A percentile compares a stretch with the other conserved stretches of the same genome.
Conservation (phyloP, 2,113 vertebrate species). For the Oxyruncus cristatus region DNA sequence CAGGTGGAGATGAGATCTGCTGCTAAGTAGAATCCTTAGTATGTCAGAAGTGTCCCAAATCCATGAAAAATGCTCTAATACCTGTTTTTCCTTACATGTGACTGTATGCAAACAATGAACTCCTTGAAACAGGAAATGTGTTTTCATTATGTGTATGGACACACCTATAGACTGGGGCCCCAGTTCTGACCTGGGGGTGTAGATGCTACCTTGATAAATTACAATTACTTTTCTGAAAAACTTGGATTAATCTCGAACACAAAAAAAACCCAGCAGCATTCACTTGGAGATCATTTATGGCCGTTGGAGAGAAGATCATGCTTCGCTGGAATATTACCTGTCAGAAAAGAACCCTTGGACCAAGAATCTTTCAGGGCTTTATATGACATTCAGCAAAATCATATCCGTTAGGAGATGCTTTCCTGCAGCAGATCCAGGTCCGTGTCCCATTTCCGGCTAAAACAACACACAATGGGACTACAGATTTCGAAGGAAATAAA, state of each 20-base stretch:
- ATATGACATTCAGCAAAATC: conserved; percentile 44
- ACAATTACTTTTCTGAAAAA: background rate
- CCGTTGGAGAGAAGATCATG: background rate
- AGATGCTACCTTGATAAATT: conserved; percentile 43
- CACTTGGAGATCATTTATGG: conserved; percentile 6
- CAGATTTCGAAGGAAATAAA: conserved; percentile 63
- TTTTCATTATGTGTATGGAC: background rate
- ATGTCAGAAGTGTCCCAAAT: background rate
- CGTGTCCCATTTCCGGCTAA: conserved; percentile 23
- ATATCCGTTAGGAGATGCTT: conserved; percentile 36
- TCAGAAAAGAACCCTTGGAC: conserved; percentile 39
- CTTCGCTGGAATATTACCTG: conserved; percentile 38
- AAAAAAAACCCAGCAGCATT: background rate
- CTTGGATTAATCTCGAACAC: background rate
- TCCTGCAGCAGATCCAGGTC: conserved; percentile 45
- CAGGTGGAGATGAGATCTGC: background rate
- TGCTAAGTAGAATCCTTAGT: background rate
- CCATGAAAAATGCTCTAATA: background rate
- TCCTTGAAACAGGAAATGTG: background rate
- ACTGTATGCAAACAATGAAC: background rate
- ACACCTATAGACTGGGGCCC: background rate
- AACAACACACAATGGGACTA: conserved; percentile 40
- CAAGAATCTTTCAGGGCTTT: conserved; percentile 16
- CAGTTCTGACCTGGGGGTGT: background rate
- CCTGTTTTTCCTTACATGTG: background rate